Evolutionary conservation across 2,113 vertebrate species (phyloP), one percentile per base, ranked within the genome.

Genomic region (Antechinus flavipes): DNA sequence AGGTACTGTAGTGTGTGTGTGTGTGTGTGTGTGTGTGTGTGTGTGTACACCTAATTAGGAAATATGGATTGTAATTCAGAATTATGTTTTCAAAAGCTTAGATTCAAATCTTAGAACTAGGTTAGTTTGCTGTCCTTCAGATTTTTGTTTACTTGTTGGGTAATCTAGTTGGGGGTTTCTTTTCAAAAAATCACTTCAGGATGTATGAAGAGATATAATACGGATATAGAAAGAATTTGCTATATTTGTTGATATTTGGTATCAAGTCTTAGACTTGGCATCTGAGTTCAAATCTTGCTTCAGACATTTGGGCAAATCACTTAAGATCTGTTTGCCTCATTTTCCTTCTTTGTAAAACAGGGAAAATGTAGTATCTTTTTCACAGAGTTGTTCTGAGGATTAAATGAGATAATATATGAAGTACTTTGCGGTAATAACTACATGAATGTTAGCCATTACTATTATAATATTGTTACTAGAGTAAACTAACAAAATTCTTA

Each of bases 171-270:
- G 0, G 50, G 89, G 30, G 55, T n/a, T 27, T 92, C 61, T 93
- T 35, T 94, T 93, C 26, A 26, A 50, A 91, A 93, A 93, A 25
- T 92, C 54, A 19, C 68, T 90, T 35, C 6, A 12, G 53, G 84
- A 93, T 30, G 94, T 58, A 52, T 94, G 55, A 46, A 93, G 93
- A 93, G 52, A n/a, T 53, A 84, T 93, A 94, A 12, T 54, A 19
- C 42, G 54, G 50, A 42, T 93, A 46, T 93, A 90, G 46, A 56
- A 58, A 89, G 55, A 50, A 50, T 89, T 26, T 52, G 68, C 68
- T 84, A n/a, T 84, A 35, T 76, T 76, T n/a, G 61, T 42, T 84
- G n/a, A 42, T 84, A 42, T n/a, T 42, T 84, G 68, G 35, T 42
- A 42, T 42, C n/a, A 42, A 84, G 68, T 84, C n/a, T 19, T 42